Base-by-base conservation (phyloP, 2,797 vertebrate species). In the Myripristis jacobus region DNA sequence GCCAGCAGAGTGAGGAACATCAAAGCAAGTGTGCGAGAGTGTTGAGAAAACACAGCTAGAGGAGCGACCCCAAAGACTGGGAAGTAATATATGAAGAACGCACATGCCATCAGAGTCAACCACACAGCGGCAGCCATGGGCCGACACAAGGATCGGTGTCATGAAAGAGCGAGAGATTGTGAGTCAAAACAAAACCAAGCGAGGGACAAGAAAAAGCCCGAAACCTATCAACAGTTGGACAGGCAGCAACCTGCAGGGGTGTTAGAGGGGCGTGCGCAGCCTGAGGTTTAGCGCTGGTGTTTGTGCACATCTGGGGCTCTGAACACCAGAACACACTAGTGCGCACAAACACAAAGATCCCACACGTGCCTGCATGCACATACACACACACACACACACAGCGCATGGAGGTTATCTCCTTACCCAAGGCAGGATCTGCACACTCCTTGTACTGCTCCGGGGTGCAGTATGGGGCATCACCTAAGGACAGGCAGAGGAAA, bases 401-500 rank as follows among this genome's bases (percentile, higher is more conserved):
- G 53, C 73, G 66, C 7, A 43, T 6, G 12, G 50, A 75, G 78
- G 79, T 81, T 84, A 83, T 80, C 16, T 79, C 60, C 96, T 96
- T 91, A 99, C 98, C 97, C 86, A 99, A 88, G 44, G 98, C 97
- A 0, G 98, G 98, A 52, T 99, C 98, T 1, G 98, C 98, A 68
- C 98, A 99, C 83, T 99, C 98, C 88, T 98, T 99, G 92, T 99
- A 99, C 90, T 99, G 97, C 90, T 99, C 98, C 0, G 98, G 97
- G 57, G 97, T 99, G 91, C 98, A 99, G 81, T 98, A 99, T 0
- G 97, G 96, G 70, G 97, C 98, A n/a, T 99, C 97, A 10, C 98
- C 98, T 99, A 80, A 50, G 56, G 64, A 80, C 66, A 84, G 51
- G 34, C 16, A 79, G 47, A 62, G 60, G 51, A 79, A 81, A 87